Evolutionary conservation across 2,888 invertebrate species (phyloP).

Genomic region (Lucinisca nassula): DNA sequence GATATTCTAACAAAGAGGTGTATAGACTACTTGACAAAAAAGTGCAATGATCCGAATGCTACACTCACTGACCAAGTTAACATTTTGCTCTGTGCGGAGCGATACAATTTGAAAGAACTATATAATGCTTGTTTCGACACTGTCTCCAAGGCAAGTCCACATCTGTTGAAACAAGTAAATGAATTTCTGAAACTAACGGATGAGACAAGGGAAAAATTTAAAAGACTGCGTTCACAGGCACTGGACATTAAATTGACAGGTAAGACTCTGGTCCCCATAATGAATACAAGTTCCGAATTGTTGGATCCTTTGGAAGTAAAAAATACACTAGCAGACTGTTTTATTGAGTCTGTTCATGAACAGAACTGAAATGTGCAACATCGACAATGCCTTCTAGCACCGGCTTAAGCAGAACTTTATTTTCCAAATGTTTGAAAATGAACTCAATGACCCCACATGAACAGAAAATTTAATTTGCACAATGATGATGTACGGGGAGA

Average conservation of each 20-base stretch:
- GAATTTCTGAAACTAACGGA: constrained; percentile 54
- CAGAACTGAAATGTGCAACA: no score
- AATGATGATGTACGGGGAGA: no score
- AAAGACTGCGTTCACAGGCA: constrained; percentile 48
- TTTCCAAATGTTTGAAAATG: no score
- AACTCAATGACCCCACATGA: no score
- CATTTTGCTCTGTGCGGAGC: constrained; percentile 64
- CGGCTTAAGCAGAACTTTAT: no score
- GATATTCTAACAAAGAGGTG: constrained; percentile 65
- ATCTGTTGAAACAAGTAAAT: constrained; percentile 37
- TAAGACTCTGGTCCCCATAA: no score
- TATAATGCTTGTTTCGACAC: constrained; percentile 63
- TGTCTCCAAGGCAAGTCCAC: constrained; percentile 60
- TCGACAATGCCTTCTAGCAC: no score
- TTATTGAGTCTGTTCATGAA: no score
- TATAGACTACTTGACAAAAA: constrained; percentile 62
- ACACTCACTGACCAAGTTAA: constrained; percentile 58
- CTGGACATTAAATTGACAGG: constrained; percentile 68
- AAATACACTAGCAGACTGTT: not conserved
- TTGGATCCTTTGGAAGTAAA: no score
- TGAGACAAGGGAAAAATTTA: constrained; percentile 55
- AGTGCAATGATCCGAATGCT: constrained; percentile 55
- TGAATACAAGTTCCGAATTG: no score
- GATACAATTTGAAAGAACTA: constrained; percentile 57
- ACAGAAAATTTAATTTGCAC: no score